Evolutionary conservation across 2,888 invertebrate genomes (phyloP).

Genomic region (Parasteatoda lunata): DNA sequence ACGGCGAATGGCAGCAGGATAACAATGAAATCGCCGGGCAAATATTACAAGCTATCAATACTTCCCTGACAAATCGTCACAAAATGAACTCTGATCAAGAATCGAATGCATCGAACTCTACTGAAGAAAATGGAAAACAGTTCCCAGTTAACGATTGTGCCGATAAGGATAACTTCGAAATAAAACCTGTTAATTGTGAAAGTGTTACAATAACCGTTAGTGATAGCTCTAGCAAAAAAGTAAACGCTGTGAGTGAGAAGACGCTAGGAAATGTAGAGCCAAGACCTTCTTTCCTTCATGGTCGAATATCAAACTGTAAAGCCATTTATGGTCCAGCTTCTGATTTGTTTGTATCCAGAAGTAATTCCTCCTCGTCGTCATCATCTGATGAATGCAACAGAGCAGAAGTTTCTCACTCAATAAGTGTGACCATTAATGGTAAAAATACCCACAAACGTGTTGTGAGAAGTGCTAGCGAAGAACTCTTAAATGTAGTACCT

Average conservation of each 20-base stretch:
- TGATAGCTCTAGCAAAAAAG: not conserved
- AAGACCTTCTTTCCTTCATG: conserved; percentile 83
- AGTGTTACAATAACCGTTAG: not conserved
- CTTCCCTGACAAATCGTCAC: conserved; percentile 55
- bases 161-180: not conserved
- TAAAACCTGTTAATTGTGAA: not conserved
- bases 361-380: conserved; percentile 60
- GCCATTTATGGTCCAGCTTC: conserved; percentile 61
- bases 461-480: not conserved
- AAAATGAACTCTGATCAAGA: conserved; percentile 27
- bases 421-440: conserved; percentile 54
- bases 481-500: not conserved
- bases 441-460: conserved; percentile 9
- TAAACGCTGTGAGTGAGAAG: not conserved
- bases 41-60: conserved; percentile 59
- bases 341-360: conserved; percentile 58
- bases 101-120: not conserved
- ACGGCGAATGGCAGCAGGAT: conserved; percentile 40
- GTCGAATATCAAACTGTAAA: conserved; percentile 75
- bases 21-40: conserved; percentile 34
- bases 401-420: conserved; percentile 34
- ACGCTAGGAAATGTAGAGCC: conserved; percentile 71
- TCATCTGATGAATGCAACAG: conserved; percentile 41
- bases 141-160: not conserved
- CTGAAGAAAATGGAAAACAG: no score